A percentile compares a stretch with the other conserved stretches of the same genome.
Evolutionary conservation across 64 coral and sea anemone genomes (phyloP).

Genomic region (Pocillopora damicornis): DNA sequence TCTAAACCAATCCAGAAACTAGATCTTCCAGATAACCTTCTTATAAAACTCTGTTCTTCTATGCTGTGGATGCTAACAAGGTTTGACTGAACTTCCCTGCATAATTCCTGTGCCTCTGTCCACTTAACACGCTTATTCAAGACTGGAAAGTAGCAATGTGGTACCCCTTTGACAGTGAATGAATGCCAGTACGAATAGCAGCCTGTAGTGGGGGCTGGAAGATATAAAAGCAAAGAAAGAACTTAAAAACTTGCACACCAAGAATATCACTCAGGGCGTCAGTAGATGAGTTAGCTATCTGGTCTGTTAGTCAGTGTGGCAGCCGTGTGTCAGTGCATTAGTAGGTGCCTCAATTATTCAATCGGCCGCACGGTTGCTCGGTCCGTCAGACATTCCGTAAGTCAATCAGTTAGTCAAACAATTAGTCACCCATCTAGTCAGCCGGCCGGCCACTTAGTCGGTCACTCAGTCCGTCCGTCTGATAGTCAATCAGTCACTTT

Average conservation of each 20-base stretch:
- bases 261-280: too few relatives aligned
- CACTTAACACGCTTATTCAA: not conserved
- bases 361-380: too few relatives aligned
- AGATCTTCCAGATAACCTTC: not conserved
- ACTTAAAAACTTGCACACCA: too few relatives aligned
- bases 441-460: too few relatives aligned
- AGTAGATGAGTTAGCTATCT: too few relatives aligned
- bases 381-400: too few relatives aligned
- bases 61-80: not conserved
- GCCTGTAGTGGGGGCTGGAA: not conserved
- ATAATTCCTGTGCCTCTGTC: conserved; percentile 8
- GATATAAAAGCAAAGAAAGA: not conserved
- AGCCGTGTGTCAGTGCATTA: too few relatives aligned
- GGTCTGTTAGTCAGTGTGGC: not conserved
- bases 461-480: too few relatives aligned
- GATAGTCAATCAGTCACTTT: too few relatives aligned
- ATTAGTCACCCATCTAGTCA: too few relatives aligned
- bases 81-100: not conserved
- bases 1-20: conserved; percentile 2
- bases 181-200: conserved; percentile 9
- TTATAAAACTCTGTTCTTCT: conserved; percentile 8
- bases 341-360: too few relatives aligned
- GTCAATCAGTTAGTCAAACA: too few relatives aligned
- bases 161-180: not conserved
- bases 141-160: conserved; percentile 6